These are phyloP conservation scores for Lucilia cuprina DNA, from an alignment of 1,140 invertebrate genomes.

Conservation along the genomic window DNA sequence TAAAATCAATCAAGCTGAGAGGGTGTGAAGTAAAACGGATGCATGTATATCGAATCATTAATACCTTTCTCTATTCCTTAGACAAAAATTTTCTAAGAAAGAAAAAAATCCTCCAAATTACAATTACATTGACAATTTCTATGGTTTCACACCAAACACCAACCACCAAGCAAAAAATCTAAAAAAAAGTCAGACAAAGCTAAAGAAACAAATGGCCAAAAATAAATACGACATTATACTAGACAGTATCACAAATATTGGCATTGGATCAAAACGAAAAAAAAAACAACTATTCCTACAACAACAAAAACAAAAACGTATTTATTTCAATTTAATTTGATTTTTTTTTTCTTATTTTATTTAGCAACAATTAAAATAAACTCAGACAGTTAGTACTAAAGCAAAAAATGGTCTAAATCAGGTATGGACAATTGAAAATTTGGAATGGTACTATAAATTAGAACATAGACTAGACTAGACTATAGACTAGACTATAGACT, in stretches of 20 bases:
- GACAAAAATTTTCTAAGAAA: background rate
- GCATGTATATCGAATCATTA: background rate
- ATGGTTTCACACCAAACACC: background rate
- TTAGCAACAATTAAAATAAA: background rate
- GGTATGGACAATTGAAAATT: too few species aligned
- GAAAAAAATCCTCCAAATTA: background rate
- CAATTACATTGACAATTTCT: background rate
- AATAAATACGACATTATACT: background rate
- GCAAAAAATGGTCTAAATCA: background rate
- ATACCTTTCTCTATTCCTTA: background rate
- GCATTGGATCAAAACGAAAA: background rate
- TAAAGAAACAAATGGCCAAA: background rate
- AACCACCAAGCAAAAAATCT: background rate
- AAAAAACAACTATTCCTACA: background rate
- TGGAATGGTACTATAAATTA: too few species aligned
- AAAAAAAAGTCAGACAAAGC: background rate
- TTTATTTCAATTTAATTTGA: background rate
- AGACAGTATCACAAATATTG: conserved; percentile 2
- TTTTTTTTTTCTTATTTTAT: background rate
- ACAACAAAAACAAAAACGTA: background rate
- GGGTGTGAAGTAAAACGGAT: background rate
- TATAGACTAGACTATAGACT: too few species aligned
- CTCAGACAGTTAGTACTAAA: background rate
- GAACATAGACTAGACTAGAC: too few species aligned
- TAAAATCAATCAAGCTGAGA: too few species aligned